Base-by-base conservation (phyloP, 1,140 invertebrate genomes). In the Belonocnema kinseyi region DNA sequence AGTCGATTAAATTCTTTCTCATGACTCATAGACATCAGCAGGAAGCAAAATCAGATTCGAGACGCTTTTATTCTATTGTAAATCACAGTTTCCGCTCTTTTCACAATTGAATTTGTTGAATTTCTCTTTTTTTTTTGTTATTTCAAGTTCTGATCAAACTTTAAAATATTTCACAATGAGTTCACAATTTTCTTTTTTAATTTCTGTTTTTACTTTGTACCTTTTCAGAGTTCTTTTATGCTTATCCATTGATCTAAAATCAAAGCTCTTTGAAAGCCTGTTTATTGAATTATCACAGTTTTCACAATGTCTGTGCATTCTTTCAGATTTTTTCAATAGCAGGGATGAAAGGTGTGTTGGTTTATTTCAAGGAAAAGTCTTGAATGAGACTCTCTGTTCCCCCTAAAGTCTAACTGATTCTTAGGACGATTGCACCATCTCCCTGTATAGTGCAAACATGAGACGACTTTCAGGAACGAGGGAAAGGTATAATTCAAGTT, bases 1-100 rank as follows among this genome's bases (percentile, higher is more conserved):
- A 66, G 61, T 66, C 61, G 61, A 66, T 66, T 66, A 46, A 66
- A 66, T 66, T 66, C 61, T 66, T 66, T 33, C 40, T 66, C 61
- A 40, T 66, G 33, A 46, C 33, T 66, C 14, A 66, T 66, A 66
- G 61, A 40, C 61, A 66, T 66, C 26, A 61, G 21, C 58, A 61
- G 58, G 58, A 61, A 66, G 61, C 14, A 40, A 66, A 66, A 40
- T 66, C 40, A 66, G 33, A 66, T 16, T 66, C 13, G 46, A 66
- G 13, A 66, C 16, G 33, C 26, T 61, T 54, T 54, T 54, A 17
- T 11, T 17, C 53, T 17, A 10, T 19, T 54, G 0, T 17, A 46
- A 46, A 46, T 46, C 40, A 46, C 10, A 46, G 40, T 46, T 46
- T 46, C 10, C 40, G 1, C 10, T 46, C 10, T 46, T 11, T 46